These are phyloP conservation scores for Sphecodes monilicornis DNA, from an alignment of 2,888 invertebrate species.

Conservation along the genomic window DNA sequence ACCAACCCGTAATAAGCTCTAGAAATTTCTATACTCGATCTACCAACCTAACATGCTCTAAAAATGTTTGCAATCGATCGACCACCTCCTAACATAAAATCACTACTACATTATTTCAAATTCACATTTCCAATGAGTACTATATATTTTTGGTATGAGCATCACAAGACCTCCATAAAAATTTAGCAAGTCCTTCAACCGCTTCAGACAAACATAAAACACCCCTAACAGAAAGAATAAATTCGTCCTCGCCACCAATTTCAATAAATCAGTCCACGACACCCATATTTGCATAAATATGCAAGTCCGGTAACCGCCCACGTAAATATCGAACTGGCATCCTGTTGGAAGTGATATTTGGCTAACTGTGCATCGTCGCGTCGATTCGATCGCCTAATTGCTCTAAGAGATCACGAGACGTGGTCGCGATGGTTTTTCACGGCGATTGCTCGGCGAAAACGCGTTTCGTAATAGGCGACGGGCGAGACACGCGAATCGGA, in stretches of 20 bases:
- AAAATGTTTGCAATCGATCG: too few relatives aligned
- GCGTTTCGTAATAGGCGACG: constrained; percentile 41
- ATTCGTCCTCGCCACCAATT: background rate
- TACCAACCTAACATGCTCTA: too few relatives aligned
- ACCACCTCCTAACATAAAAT: too few relatives aligned
- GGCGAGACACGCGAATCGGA: constrained; percentile 46
- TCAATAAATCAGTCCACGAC: background rate
- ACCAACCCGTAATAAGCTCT: too few relatives aligned
- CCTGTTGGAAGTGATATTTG: constrained; percentile 23
- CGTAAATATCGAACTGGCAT: background rate
- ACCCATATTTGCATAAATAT: background rate
- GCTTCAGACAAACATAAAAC: too few relatives aligned
- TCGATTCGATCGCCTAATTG: constrained; percentile 30
- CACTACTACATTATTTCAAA: too few relatives aligned
- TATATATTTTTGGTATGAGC: too few relatives aligned
- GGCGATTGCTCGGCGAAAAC: constrained; percentile 26
- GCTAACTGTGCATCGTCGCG: constrained; percentile 20
- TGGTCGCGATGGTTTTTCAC: background rate
- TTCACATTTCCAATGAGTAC: too few relatives aligned
- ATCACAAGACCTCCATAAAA: too few relatives aligned
- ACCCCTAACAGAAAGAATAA: too few relatives aligned
- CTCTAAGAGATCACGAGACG: background rate
- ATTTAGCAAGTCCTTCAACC: too few relatives aligned
- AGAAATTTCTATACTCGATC: too few relatives aligned
- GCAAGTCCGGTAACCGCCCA: background rate